Base-by-base conservation (phyloP, 2,797 vertebrate genomes). In the Tapera naevia region DNA sequence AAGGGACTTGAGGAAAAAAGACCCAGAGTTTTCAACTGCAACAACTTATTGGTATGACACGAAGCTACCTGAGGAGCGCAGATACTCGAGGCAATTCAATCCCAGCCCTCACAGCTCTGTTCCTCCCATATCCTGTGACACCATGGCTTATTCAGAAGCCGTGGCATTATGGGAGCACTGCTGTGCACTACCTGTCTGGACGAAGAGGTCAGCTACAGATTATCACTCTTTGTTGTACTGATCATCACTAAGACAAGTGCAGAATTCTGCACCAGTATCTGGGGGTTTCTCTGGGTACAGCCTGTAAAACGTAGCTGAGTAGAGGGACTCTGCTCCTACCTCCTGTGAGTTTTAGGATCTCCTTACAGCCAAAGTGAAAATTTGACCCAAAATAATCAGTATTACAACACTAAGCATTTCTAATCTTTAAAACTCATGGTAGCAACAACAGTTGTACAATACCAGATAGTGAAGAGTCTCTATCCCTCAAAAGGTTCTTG, bases 401-500 rank as follows among this genome's bases (percentile, higher is more conserved):
- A 37, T 80, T 75, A 83, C 80, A 90, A 83, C 66, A 62, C 48
- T 71, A 73, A 94, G 66, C 94, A 90, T 74, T 92, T 89, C 72
- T 76, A 70, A 92, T 62, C 80, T 32, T 80, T 67, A 79, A 92
- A 19, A 82, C 83, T 80, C 84, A 37, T 50, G 86, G 89, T 57
- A 93, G 81, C 60, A 88, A 56, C 82, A 93, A 83, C 80, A 93
- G 93, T 88, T 87, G 76, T 17, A 89, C 22, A 35, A 56, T 45
- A 71, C 24, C 64, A 56, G 56, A 66, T 4, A 94, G 61, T 7
- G 78, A 75, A 86, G 84, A 94, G 86, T 71, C 46, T 45, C 73
- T 66, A 45, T 62, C 86, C 93, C 94, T 87, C 74, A 22, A 41
- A 88, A 91, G 90, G 86, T 95, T 94, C 80, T 89, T 61, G 53